phyloP scores from a whole-genome alignment of 2,888 invertebrate genomes.

The Cyclophora punctaria region DNA sequence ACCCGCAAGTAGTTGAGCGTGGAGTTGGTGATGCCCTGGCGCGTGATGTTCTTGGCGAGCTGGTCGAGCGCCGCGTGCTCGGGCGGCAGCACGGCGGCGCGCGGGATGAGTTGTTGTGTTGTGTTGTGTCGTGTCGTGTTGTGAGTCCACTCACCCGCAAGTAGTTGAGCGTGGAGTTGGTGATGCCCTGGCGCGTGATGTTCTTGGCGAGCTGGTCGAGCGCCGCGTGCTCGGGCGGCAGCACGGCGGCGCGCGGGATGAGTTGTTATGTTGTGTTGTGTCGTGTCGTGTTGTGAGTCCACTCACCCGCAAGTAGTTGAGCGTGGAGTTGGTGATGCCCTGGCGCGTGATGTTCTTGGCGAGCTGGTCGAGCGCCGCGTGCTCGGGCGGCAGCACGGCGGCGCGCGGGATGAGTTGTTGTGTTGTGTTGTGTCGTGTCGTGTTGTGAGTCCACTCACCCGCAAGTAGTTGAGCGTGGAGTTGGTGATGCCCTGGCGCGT shows the following conservation, averaged over 20 bases:
- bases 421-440: background rate
- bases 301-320: conserved; percentile 96
- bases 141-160: conserved; percentile 83
- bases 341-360: conserved; percentile 98
- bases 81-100: conserved; percentile 84
- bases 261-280: conserved; percentile 54
- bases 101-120: conserved; percentile 86
- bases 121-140: background rate
- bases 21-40: conserved; percentile 97
- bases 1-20: conserved; percentile 98
- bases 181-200: conserved; percentile 98
- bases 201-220: conserved; percentile 97
- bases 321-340: conserved; percentile 97
- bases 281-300: background rate
- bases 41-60: conserved; percentile 96
- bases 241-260: conserved; percentile 91
- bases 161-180: conserved; percentile 97
- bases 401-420: conserved; percentile 92
- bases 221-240: conserved; percentile 87
- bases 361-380: conserved; percentile 93
- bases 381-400: conserved; percentile 86
- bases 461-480: conserved; percentile 97
- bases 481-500: conserved; percentile 98
- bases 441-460: conserved; percentile 77
- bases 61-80: conserved; percentile 96